These are phyloP conservation scores for Ophthalmolycus amberensis DNA, from an alignment of 2,113 vertebrate species.

Conservation along the genomic window DNA sequence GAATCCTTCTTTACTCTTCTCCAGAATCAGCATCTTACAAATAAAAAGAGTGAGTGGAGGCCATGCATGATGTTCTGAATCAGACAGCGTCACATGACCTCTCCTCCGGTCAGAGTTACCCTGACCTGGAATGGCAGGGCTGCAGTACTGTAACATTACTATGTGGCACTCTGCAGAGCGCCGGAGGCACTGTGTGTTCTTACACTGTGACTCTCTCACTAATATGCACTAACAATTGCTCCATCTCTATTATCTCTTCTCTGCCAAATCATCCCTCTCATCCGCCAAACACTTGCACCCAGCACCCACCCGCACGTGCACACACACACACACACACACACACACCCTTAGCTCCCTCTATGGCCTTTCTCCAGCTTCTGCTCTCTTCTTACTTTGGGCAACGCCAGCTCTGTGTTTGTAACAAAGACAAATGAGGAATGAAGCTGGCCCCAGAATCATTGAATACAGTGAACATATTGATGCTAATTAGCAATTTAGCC, in stretches of 20 bases:
- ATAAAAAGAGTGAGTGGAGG: conserved; percentile 12
- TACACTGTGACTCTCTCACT: conserved; percentile 1
- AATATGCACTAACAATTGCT: background rate
- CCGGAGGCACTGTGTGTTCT: conserved; percentile 35
- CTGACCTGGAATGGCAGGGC: conserved; percentile 51
- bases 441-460: background rate
- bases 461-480: background rate
- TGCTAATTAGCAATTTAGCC: background rate
- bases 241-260: conserved; percentile 36
- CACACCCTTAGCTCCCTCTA: conserved; percentile 14
- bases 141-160: conserved; percentile 34
- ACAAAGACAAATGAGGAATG: conserved; percentile 32
- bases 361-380: conserved; percentile 41
- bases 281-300: conserved; percentile 6
- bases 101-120: conserved; percentile 48
- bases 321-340: background rate
- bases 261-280: conserved; percentile 52
- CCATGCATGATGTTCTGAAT: conserved; percentile 14
- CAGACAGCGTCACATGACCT: conserved; percentile 28
- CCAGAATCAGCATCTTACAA: background rate
- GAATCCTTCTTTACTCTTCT: background rate
- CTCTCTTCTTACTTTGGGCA: conserved; percentile 29
- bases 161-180: conserved; percentile 18
- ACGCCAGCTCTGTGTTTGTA: conserved; percentile 20
- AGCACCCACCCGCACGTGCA: conserved; percentile 14